These are phyloP conservation scores for Pterocles gutturalis DNA, from an alignment of 2,113 vertebrate genomes.

Conservation along the genomic window DNA sequence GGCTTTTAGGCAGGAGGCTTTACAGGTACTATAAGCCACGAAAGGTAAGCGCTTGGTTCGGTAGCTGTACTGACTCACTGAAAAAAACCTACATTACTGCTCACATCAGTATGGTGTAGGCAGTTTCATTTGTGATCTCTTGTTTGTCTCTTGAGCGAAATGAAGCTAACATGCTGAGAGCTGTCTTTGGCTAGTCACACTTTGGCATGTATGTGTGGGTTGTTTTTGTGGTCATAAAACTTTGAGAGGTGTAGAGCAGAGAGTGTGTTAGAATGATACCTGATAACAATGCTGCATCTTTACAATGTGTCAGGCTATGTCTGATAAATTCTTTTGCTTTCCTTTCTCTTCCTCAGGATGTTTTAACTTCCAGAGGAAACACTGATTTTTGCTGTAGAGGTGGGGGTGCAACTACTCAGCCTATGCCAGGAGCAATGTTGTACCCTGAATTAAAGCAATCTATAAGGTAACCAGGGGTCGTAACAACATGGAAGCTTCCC, in stretches of 20 bases:
- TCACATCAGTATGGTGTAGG: constrained; percentile 33
- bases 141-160: constrained; percentile 63
- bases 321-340: constrained; percentile 60
- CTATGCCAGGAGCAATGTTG: background rate
- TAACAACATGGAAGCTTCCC: background rate
- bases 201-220: constrained; percentile 54
- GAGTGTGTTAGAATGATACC: constrained; percentile 67
- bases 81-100: constrained; percentile 28
- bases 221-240: constrained; percentile 71
- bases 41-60: background rate
- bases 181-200: constrained; percentile 66
- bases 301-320: constrained; percentile 53
- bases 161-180: constrained; percentile 68
- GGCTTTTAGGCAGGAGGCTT: constrained; percentile 54
- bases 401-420: background rate
- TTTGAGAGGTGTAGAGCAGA: constrained; percentile 61
- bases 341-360: constrained; percentile 49
- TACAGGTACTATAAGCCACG: background rate
- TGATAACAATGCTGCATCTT: constrained; percentile 71
- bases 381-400: constrained; percentile 4
- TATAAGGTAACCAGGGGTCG: background rate
- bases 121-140: constrained; percentile 68
- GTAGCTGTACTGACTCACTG: constrained; percentile 26
- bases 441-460: constrained; percentile 11
- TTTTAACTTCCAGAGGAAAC: constrained; percentile 58